Evolutionary conservation across 2,888 invertebrate species (phyloP).

Genomic region (Geophilus truncorum): DNA sequence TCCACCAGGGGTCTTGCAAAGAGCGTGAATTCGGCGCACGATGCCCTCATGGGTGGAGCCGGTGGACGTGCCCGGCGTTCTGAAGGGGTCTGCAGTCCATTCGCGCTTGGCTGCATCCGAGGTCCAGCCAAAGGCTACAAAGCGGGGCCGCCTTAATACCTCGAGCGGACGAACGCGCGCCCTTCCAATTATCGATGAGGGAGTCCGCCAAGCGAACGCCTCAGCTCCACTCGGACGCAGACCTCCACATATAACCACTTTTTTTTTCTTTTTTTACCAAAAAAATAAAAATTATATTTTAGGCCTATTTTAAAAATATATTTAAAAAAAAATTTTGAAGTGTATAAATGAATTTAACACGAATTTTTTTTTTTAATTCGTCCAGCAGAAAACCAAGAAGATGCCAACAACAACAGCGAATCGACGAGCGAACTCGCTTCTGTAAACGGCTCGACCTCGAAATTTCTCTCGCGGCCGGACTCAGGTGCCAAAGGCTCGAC

Average conservation of each 20-base stretch:
- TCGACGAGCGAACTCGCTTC: conserved; percentile 42
- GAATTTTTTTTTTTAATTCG: background rate
- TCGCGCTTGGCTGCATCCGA: background rate
- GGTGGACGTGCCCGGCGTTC: conserved; percentile 34
- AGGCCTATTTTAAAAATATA: too few species aligned
- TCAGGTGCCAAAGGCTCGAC: conserved; percentile 37
- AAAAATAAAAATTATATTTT: too few species aligned
- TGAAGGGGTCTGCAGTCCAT: conserved; percentile 36
- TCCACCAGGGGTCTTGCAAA: background rate
- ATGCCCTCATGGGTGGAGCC: conserved; percentile 14
- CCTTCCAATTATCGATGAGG: conserved; percentile 16
- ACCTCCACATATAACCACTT: background rate
- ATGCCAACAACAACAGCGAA: conserved; percentile 47
- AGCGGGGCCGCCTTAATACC: conserved; percentile 20
- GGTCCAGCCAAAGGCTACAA: conserved; percentile 20
- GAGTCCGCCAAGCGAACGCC: conserved; percentile 7
- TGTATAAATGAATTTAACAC: background rate
- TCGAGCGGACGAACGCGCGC: conserved; percentile 20
- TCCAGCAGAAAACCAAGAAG: conserved; percentile 35
- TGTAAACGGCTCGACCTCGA: conserved; percentile 1
- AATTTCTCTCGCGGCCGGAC: conserved; percentile 30
- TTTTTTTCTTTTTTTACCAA: too few species aligned
- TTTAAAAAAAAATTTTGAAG: background rate
- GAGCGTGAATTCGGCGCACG: conserved; percentile 6
- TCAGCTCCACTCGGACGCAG: background rate